These are phyloP conservation scores for Peromyscus eremicus DNA, from an alignment of 2,797 vertebrate genomes.

Conservation along the genomic window DNA sequence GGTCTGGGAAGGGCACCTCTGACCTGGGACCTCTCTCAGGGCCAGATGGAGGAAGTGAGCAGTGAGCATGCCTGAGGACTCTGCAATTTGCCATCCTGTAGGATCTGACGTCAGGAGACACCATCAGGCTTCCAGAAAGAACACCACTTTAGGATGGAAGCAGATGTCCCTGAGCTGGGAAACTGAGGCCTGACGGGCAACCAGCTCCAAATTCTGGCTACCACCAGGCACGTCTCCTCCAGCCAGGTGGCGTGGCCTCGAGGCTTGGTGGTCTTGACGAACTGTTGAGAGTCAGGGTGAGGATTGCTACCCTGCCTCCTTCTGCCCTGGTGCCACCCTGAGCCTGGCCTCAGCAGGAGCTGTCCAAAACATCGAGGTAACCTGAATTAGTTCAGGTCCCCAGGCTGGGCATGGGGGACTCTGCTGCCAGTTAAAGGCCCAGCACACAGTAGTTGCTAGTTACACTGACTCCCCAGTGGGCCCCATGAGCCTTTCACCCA, in stretches of 20 bases:
- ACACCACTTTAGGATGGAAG: neutral
- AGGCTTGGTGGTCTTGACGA: neutral
- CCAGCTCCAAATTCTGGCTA: neutral
- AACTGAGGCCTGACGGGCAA: neutral
- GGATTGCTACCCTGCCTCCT: neutral
- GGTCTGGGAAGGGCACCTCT: conserved; percentile 44
- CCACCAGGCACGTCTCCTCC: neutral
- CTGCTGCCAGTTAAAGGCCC: neutral
- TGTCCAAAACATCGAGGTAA: no score
- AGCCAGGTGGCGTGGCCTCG: neutral
- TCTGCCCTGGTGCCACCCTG: neutral
- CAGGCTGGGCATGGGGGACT: neutral
- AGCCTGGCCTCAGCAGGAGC: neutral
- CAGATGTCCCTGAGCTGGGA: neutral
- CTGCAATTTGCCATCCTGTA: neutral
- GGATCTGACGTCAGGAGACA: neutral
- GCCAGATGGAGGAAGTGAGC: neutral
- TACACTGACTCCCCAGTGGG: neutral
- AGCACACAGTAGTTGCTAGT: neutral
- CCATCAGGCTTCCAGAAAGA: neutral
- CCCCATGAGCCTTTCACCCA: neutral
- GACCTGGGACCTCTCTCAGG: neutral
- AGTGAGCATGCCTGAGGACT: neutral
- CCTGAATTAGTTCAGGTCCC: no score
- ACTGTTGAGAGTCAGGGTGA: no score